Evolutionary conservation across 2,797 vertebrate genomes (phyloP), one percentile per base, ranked within the genome.

Genomic region (Notolepis coatsorum): DNA sequence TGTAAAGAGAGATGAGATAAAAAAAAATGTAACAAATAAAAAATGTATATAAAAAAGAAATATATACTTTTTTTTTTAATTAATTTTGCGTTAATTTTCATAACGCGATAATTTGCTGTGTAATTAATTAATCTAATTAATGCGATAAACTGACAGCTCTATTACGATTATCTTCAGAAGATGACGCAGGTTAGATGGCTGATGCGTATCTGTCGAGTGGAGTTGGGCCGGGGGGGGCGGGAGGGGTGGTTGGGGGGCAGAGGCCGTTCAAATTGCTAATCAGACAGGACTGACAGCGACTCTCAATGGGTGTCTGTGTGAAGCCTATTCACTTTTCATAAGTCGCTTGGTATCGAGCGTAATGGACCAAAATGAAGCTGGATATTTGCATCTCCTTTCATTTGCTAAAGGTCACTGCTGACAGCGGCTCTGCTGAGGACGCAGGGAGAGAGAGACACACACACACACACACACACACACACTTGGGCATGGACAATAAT

Each of bases 371-470:
- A 85, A 86, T 82, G 73, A 84, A 84, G 82, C 81, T 47, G 74
- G 55, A 68, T 69, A 87, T 89, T 85, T 87, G 85, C 86, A 89
- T 87, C 80, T 71, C 66, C 77, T 90, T 88, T 85, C 73, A 82
- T 81, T 81, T 75, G 53, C 54, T 75, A 88, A 90, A 90, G 85
- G 88, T 89, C 88, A 86, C 35, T 2, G 33, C 74, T 88, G 85
- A 88, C 85, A 84, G 73, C 13, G 13, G 7, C 13, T 39, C 51
- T n/a, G 9, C 51, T 12, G 50, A 37, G 33, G 15, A 21, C 13
- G 17, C 24, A 18, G 7, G 42, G 47, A 18, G 7, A 51, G 47
- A 18, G 37, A 21, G 35, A n/a, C 30, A 52, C 24, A 48, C 23
- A 30, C 12, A 48, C 5, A 15, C 12, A 30, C 6, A 24, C n/a